These are phyloP conservation scores for Trichomalopsis sarcophagae DNA, from an alignment of 1,140 invertebrate species.

Conservation along the genomic window DNA sequence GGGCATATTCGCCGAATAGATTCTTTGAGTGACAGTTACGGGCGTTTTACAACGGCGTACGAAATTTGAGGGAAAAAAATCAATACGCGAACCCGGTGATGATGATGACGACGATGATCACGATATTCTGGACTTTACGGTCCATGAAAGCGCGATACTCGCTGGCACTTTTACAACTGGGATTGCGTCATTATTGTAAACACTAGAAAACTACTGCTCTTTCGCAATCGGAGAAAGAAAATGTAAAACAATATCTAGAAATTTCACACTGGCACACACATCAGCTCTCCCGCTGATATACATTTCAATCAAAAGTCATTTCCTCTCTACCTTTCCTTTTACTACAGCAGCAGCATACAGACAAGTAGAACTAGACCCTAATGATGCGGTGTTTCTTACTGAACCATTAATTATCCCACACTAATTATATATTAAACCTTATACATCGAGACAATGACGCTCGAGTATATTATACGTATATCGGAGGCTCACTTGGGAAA, in stretches of 20 bases:
- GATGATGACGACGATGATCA: background rate
- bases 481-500: background rate
- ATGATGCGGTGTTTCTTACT: background rate
- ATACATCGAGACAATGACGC: background rate
- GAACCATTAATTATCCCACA: background rate
- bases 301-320: background rate
- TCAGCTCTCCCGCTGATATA: background rate
- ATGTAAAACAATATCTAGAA: background rate
- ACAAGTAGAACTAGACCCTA: background rate
- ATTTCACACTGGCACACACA: background rate
- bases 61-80: constrained; percentile 19
- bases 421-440: background rate
- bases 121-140: background rate
- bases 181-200: background rate
- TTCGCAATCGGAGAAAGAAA: background rate
- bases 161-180: background rate
- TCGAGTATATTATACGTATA: background rate
- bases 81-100: background rate
- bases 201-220: background rate
- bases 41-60: background rate
- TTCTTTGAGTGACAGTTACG: background rate
- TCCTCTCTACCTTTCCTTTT: background rate
- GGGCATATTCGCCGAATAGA: background rate
- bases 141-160: background rate
- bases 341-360: background rate